Evolutionary conservation across 37 sponge, comb jelly and placozoan genomes (phyloP), one percentile per base, ranked within the genome.

Genomic region (Cliona cf. orientalis): DNA sequence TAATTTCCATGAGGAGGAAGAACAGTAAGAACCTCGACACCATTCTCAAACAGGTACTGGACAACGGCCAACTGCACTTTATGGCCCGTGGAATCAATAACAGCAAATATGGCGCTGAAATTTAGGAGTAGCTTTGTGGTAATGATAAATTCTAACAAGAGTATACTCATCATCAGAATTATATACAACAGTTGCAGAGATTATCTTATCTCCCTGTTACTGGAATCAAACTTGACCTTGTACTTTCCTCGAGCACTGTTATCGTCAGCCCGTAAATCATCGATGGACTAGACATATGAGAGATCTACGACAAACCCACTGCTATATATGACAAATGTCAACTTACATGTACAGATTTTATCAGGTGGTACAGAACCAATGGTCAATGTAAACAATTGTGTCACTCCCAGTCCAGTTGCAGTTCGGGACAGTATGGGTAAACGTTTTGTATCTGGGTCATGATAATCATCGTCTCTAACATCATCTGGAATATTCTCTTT

Each of bases 211-310:
- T 63, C n/a, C 21, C 33, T 11, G 5, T 17, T 25, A 46, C 45
- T 28, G 5, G 17, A 26, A 72, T 72, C 74, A 46, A 17, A n/a
- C 9, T 42, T 28, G 45, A 72, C 55, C 5, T 28, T 11, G 57
- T 72, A 72, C 23, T 46, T 46, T 29, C 74, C 5, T 5, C 32
- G 45, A 6, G 25, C 74, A 46, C 74, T 56, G 7, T 46, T 46
- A 72, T 72, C 74, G 45, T 72, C 74, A 46, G 74, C 74, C 7
- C 55, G 49, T 46, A 72, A n/a, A 56, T 72, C 74, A 45, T 72
- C 74, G 7, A 69, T 33, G n/a, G 40, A 37, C 9, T 23, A 7
- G 9, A 35, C n/a, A 69, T 41, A 12, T n/a, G 42, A 42, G 6
- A 69, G 71, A 35, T 69, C 71, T 9, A 69, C 71, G 6, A 69